Conservation (phyloP, 2,797 vertebrate species). For the Simalia tracyae region DNA sequence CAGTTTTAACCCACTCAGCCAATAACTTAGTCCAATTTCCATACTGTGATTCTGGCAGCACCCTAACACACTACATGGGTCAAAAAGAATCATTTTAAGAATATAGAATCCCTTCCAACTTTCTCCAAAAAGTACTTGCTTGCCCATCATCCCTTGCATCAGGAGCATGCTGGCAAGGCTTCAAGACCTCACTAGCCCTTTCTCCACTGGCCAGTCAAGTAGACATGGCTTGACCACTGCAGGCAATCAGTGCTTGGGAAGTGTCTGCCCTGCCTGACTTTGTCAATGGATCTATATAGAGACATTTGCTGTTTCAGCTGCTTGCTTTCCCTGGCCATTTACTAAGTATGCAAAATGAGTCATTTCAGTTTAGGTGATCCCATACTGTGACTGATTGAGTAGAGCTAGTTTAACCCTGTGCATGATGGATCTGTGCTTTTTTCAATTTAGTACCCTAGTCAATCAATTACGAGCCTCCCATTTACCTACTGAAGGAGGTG, state of each 20-base stretch:
- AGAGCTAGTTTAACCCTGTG: neutral
- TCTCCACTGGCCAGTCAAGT: neutral
- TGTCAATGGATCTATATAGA: neutral
- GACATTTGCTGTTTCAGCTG: neutral
- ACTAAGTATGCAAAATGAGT: neutral
- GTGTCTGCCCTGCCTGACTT: neutral
- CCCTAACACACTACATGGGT: neutral
- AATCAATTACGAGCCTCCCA: neutral
- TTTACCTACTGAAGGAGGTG: neutral
- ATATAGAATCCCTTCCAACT: neutral
- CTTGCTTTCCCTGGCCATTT: neutral
- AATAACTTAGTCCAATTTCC: neutral
- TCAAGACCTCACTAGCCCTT: neutral
- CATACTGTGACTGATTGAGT: neutral
- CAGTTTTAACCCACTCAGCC: neutral
- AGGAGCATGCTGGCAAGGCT: neutral
- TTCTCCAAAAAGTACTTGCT: neutral
- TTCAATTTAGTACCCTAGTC: neutral
- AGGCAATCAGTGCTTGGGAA: neutral
- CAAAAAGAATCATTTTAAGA: neutral
- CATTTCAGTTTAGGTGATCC: neutral
- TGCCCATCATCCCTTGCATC: neutral
- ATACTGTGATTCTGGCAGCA: neutral
- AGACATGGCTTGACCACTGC: neutral
- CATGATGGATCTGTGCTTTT: neutral